Evolutionary conservation across 2,888 invertebrate genomes (phyloP), one percentile per base, ranked within the genome.

Genomic region (Hemithea aestivaria): DNA sequence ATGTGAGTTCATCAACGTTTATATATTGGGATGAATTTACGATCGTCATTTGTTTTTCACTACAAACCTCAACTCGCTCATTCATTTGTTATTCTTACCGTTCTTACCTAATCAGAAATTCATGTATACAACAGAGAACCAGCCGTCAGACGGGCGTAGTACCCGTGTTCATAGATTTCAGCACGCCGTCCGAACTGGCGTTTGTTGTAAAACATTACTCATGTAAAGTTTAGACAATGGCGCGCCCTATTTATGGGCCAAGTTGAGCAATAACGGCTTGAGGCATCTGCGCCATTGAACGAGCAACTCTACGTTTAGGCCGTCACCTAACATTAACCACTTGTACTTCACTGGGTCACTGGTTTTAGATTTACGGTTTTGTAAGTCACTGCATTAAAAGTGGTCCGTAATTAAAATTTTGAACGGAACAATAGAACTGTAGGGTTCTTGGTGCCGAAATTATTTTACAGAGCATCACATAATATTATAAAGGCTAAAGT

Each of bases 191-290:
- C 40, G 37, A 55, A 48, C 45, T 29, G 32, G 33, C 40, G 42
- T 37, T 44, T 38, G 51, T 47, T 57, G 50, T 57, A 59, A 62
- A 58, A 56, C 60, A 69, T 69, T 62, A 67, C 53, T 67, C 67
- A 63, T 57, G 40, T 42, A 45, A 68, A 72, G 67, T 72, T 67
- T 65, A 58, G 62, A 69, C 67, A 63, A 63, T 64, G 62, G 60
- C 59, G 51, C 56, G 51, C 62, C 60, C 61, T 71, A 69, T 66
- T 69, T 62, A 63, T 62, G 57, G 51, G 52, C 37, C 44, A 62
- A 66, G 61, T 69, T 66, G 58, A 48, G 59, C 59, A 67, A 62
- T 64, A 66, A 65, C 57, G 50, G 45, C 41, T 37, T 40, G 33
- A 42, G 45, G 36, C 50, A 51, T 48, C 48, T 50, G 55, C 38